These are phyloP conservation scores for Erythrocercus mccallii DNA, from an alignment of 2,113 vertebrate genomes.

Conservation along the genomic window DNA sequence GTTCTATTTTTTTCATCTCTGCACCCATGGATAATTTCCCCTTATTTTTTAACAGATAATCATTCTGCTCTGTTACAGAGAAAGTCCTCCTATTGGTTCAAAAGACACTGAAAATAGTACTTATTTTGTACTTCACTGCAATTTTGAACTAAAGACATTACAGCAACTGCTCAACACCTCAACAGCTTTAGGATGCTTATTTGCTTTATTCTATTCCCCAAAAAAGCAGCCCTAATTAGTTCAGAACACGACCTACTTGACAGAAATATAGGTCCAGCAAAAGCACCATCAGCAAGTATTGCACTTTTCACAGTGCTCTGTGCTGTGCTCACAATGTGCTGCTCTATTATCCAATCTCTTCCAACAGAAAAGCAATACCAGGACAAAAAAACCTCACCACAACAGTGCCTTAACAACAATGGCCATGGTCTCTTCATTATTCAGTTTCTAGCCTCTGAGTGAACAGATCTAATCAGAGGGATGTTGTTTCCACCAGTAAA, in stretches of 20 bases:
- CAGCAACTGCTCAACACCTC: background rate
- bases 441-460: background rate
- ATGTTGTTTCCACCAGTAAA: background rate
- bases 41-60: background rate
- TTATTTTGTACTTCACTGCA: background rate
- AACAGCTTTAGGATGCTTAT: background rate
- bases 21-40: background rate
- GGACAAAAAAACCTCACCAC: background rate
- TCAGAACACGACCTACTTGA: background rate
- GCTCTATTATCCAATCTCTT: background rate
- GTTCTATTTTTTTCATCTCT: background rate
- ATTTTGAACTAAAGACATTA: background rate
- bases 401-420: background rate
- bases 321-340: background rate
- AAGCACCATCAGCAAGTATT: background rate
- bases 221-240: background rate
- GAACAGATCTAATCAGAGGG: background rate
- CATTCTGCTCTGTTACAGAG: background rate
- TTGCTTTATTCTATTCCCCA: background rate
- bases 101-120: background rate
- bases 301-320: background rate
- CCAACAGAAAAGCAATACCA: background rate
- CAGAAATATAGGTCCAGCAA: background rate
- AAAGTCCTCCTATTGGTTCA: background rate
- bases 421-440: background rate